These are phyloP conservation scores for Cuniculus paca DNA, from an alignment of 2,797 vertebrate genomes.

Conservation along the genomic window DNA sequence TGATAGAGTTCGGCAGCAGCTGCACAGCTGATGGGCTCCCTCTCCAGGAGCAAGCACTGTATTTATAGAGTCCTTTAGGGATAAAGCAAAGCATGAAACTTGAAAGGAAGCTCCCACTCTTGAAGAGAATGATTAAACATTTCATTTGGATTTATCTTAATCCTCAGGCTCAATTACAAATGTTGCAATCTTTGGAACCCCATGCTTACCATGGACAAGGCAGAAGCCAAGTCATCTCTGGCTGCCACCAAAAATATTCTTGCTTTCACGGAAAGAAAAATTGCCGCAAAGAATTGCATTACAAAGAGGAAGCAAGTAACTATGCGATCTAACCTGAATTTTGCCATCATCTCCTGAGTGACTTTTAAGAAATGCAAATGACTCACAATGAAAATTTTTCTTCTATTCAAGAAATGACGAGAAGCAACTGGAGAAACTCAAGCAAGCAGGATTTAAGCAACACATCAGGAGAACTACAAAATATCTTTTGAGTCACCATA, in stretches of 20 bases:
- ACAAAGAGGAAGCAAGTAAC: conserved; percentile 36
- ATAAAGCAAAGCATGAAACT: conserved; percentile 21
- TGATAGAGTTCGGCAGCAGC: conserved; percentile 64
- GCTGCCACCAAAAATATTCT: conserved; percentile 36
- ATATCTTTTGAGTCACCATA: conserved; percentile 12
- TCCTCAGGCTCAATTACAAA: conserved; percentile 43
- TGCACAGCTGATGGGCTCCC: conserved; percentile 54
- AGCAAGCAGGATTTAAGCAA: conserved; percentile 13
- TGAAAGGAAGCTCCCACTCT: conserved; percentile 16
- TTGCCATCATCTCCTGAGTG: neutral
- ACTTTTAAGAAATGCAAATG: conserved; percentile 61
- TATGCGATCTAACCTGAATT: neutral
- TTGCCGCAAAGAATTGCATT: neutral
- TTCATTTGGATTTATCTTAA: conserved; percentile 45
- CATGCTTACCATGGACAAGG: conserved; percentile 13
- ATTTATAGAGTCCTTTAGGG: neutral
- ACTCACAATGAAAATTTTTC: conserved; percentile 40
- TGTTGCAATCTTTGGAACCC: conserved; percentile 18
- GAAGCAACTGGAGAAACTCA: conserved; percentile 41
- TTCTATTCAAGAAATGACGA: conserved; percentile 46
- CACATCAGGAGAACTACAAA: neutral
- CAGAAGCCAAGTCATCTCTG: conserved; percentile 28
- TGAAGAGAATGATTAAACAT: conserved; percentile 46
- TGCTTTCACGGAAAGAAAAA: conserved; percentile 55
- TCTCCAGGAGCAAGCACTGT: conserved; percentile 50